Evolutionary conservation across 2,797 vertebrate species (phyloP), one percentile per base, ranked within the genome.

Genomic region (Gallirallus australis): DNA sequence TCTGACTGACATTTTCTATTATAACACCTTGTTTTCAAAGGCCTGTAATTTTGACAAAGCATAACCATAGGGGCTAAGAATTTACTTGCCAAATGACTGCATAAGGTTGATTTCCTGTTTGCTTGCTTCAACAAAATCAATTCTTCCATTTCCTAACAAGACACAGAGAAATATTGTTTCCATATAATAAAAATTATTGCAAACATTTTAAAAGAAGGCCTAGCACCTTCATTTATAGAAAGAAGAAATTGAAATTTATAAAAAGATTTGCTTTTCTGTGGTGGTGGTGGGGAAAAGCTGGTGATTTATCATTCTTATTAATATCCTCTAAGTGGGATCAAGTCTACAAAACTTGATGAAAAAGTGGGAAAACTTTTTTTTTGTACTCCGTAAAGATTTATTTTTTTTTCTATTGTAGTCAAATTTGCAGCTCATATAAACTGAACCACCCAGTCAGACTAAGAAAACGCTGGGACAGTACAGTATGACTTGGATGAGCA

Each of bases 1-100:
- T 30, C 48, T 93, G 71, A 93, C 18, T 92, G 86, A 73, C 68
- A 64, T 80, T 94, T 96, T 82, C 72, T 71, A 78, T 94, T 86
- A 89, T 56, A 95, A 68, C 50, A 81, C n/a, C 71, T 92, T 87
- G 33, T 88, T 94, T 93, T 87, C 60, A 82, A 77, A 73, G 64
- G 21, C 45, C 63, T 91, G 30, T 95, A 86, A 86, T 92, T 96
- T 92, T 91, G 53, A 85, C 61, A 81, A 85, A 83, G 25, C 33
- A 54, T 71, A 92, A 94, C 24, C 28, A 69, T 31, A 76, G 59
- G 21, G 50, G 39, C 30, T 81, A 81, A 94, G 93, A 75, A 57
- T 83, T 87, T 91, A 85, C 35, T 85, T 59, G 27, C 53, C 21
- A 65, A 84, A 60, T 1, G 16, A 77, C 42, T 35, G 30, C 37